Percentiles rank a stretch among this genome's conserved stretches.
Conservation (phyloP, 2,888 invertebrate genomes). For the Ecliptopera silaceata region DNA sequence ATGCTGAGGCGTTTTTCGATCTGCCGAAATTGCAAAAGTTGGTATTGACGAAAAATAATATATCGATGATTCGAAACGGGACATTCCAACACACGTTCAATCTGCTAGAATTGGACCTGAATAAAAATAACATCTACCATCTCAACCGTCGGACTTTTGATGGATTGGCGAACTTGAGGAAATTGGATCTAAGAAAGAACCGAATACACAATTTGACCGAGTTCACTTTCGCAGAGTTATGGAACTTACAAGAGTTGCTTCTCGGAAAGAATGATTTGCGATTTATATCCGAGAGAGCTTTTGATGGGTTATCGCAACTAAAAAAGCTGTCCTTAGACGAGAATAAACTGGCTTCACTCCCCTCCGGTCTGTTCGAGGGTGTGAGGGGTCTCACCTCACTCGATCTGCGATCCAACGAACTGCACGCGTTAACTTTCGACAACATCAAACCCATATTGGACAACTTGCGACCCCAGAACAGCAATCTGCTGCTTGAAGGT, state of each 20-base stretch:
- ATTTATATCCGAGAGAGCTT: conserved; percentile 89
- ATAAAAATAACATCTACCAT: conserved; percentile 88
- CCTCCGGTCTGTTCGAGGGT: conserved; percentile 88
- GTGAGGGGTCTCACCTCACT: conserved; percentile 88
- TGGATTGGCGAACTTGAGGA: conserved; percentile 88
- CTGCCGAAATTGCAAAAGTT: conserved; percentile 89
- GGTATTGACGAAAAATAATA: conserved; percentile 92
- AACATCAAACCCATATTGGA: conserved; percentile 90
- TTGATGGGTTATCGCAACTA: conserved; percentile 89
- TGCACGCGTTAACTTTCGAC: conserved; percentile 89
- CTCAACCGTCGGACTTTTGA: conserved; percentile 90
- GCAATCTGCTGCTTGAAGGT: conserved; percentile 91
- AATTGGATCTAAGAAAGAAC: conserved; percentile 89
- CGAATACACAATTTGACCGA: conserved; percentile 90
- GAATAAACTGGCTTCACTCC: conserved; percentile 88
- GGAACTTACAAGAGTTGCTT: conserved; percentile 87
- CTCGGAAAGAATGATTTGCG: conserved; percentile 87
- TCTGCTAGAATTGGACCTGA: conserved; percentile 91
- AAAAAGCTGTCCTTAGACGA: conserved; percentile 88
- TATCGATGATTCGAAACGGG: conserved; percentile 92
- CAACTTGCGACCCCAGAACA: conserved; percentile 88
- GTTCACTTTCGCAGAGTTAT: conserved; percentile 90
- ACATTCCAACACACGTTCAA: conserved; percentile 90
- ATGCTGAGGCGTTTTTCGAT: conserved; percentile 88
- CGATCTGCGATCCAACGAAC: conserved; percentile 89